Conservation (phyloP, 2,888 invertebrate species). For the Drosophila borealis region DNA sequence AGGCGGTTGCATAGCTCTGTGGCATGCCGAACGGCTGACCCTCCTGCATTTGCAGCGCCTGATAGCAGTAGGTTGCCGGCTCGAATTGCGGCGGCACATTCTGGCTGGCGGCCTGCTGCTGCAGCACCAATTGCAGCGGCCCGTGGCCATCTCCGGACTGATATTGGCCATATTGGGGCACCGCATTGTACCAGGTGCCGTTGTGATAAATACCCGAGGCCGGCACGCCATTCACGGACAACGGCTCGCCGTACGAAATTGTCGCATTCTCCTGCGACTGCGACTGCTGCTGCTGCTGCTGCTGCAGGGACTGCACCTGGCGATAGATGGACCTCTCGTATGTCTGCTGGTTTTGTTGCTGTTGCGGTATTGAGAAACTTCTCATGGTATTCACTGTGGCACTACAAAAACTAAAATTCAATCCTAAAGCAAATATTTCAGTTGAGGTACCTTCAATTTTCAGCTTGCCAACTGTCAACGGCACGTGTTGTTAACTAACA, state of each 20-base stretch:
- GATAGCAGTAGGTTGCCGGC: neutral
- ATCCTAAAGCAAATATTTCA: neutral
- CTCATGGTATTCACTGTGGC: neutral
- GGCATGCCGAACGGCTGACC: neutral
- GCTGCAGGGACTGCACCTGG: neutral
- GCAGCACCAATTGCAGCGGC: neutral
- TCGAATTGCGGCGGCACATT: neutral
- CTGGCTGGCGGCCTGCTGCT: neutral
- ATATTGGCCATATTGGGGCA: neutral
- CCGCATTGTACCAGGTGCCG: slow-evolving; percentile 24
- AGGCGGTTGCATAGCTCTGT: neutral
- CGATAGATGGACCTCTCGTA: neutral
- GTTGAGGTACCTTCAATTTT: neutral
- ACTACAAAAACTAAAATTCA: neutral
- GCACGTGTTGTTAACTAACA: neutral
- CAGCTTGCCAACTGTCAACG: neutral
- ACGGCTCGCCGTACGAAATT: neutral
- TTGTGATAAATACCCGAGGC: slow-evolving; percentile 14
- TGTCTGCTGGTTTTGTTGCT: neutral
- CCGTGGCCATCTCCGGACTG: neutral
- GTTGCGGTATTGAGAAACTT: neutral
- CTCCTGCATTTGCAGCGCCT: neutral
- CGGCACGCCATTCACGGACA: slow-evolving; percentile 1
- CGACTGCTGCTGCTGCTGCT: neutral
- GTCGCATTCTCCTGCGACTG: neutral